Evolutionary conservation across 2,113 vertebrate genomes (phyloP), one percentile per base, ranked within the genome.

Genomic region (Cavia aperea): DNA sequence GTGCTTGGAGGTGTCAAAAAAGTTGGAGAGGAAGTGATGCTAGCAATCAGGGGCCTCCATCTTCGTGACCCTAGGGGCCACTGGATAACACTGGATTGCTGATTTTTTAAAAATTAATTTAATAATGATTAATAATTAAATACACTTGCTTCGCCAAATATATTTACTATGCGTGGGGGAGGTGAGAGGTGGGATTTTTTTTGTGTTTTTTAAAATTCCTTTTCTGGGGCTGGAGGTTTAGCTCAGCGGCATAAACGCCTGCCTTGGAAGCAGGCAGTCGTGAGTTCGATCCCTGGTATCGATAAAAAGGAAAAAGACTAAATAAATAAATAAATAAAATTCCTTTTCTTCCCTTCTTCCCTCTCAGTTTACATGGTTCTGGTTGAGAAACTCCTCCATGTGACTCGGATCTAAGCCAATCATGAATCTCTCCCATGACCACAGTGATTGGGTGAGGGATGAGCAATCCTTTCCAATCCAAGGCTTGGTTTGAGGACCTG

Each of bases 401-500:
- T 75, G 83, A 90, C 29, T 49, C 51, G 81, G 51, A 81, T 46
- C n/a, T 83, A 65, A 90, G 79, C 82, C 82, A 90, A 81, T 90
- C 51, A 82, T 70, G 31, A 68, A n/a, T 63, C 58, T 36, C 68
- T 93, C 29, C 54, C 56, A 58, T 56, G 86, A 68, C 82, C 83
- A 72, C 21, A 13, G 63, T 49, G 84, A 91, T 89, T 92, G 75
- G 93, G 2, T 86, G 70, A 94, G 75, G 51, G 49, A 63, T 7
- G 2, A 51, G 15, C 54, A 62, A 83, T 65, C 84, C 33, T 4
- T 16, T 21, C 90, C 83, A 92, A 29, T 39, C 77, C 49, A 86
- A 16, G 43, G 81, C 70, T 95, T 43, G 56, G 72, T 18, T 94
- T 54, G 46, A 96, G 54, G 60, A 92, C 36, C 68, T 66, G 56